Base-by-base conservation (phyloP, 2,888 invertebrate species). In the Scrobipalpa costella region DNA sequence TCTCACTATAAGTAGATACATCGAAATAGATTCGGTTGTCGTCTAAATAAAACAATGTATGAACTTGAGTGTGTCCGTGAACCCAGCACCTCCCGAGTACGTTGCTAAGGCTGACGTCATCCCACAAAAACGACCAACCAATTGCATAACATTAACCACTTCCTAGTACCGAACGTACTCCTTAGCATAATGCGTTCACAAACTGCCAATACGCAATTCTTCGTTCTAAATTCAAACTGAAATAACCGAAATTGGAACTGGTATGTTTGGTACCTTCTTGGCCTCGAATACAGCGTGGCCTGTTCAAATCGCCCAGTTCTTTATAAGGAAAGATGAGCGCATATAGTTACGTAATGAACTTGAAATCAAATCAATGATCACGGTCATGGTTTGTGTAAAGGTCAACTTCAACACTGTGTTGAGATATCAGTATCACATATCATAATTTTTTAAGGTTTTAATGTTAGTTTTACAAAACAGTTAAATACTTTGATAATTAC, bases 361-460 rank as follows among this genome's bases (percentile, higher is more conserved):
- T 78, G 85, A 86, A 85, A 63, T 81, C 83, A 77, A 80, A 63
- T 81, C 83, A 77, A 80, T 76, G 80, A 83, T 86, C 88, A 89
- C 83, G 89, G 87, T 88, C 90, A 90, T 76, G 86, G 86, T 76
- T 79, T 81, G 77, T 77, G 78, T 78, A 79, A 86, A 88, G 88
- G 87, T 87, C 88, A 81, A 76, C 79, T 73, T n/a, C 34, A 55
- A 21, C 50, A 52, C 15, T 34, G 33, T 15, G 34, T 44, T n/a
- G 15, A 15, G 15, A 15, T 27, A 13, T 33, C 33, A 33, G 33
- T 55, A 55, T 55, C 55, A 55, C 34, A 34, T 55, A 33, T 34
- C 33, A n/a, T 15, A 9, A 55, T 34, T 7, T 55, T 33, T 15
- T 13, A 52, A 33, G 55, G 33, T 55, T 55, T 55, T 15, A 15